phyloP scores from a whole-genome alignment of 2,888 invertebrate species.

The Ormyrus thymus region DNA sequence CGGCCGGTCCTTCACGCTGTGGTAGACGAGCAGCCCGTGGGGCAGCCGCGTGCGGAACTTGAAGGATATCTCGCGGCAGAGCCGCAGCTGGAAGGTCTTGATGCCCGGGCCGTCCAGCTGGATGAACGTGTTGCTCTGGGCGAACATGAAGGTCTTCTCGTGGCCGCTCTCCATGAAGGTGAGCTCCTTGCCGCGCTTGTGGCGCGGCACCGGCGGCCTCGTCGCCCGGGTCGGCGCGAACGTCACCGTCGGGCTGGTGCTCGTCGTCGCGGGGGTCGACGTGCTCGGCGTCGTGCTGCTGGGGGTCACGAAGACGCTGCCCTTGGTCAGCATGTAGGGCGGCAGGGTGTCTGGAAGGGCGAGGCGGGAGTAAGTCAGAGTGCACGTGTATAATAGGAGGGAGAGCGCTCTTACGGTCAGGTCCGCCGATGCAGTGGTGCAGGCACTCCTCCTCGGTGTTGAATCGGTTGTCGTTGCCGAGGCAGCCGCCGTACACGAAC shows the following conservation, averaged over 20 bases:
- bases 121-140: conserved; percentile 92
- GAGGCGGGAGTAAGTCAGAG: neutral
- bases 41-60: conserved; percentile 91
- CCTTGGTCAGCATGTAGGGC: conserved; percentile 74
- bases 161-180: conserved; percentile 91
- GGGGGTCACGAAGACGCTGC: conserved; percentile 70
- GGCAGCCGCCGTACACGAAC: conserved; percentile 83
- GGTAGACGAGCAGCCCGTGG: conserved; percentile 91
- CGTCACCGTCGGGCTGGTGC: conserved; percentile 69
- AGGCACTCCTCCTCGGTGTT: conserved; percentile 82
- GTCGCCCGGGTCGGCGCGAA: conserved; percentile 75
- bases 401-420: conserved; percentile 69
- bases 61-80: conserved; percentile 92
- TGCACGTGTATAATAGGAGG: neutral
- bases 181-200: conserved; percentile 84
- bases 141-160: conserved; percentile 93
- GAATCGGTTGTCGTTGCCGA: conserved; percentile 83
- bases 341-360: conserved; percentile 76
- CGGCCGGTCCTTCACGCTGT: conserved; percentile 90
- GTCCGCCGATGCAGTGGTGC: conserved; percentile 79
- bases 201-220: conserved; percentile 82
- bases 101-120: conserved; percentile 93
- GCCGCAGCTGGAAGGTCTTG: conserved; percentile 90
- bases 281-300: conserved; percentile 74
- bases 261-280: conserved; percentile 75